Conservation (phyloP, 2,888 invertebrate species). For the Hololepta plana region DNA sequence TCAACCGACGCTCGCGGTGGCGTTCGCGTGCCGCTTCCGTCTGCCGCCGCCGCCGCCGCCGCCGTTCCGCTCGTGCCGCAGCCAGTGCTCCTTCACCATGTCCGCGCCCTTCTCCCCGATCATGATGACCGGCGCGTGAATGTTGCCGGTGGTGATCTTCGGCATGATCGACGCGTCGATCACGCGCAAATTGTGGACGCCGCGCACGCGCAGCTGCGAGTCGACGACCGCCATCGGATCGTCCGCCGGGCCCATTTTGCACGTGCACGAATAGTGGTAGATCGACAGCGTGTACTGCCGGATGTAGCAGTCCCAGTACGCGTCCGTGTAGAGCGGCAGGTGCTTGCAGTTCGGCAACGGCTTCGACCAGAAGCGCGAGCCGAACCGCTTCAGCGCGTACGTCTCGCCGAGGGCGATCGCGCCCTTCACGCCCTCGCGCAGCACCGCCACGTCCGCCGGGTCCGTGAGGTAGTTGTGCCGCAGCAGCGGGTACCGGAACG, state of each 20-base stretch:
- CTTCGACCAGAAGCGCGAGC: slow-evolving; percentile 55
- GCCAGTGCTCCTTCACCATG: slow-evolving; percentile 56
- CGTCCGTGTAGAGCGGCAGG: slow-evolving; percentile 56
- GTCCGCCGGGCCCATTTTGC: slow-evolving; percentile 63
- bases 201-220: slow-evolving; percentile 55
- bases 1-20: no score
- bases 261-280: slow-evolving; percentile 69
- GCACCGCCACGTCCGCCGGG: slow-evolving; percentile 63
- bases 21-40: no score
- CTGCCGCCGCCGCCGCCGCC: no score
- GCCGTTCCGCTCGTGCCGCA: no score
- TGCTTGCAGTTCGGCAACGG: slow-evolving; percentile 71
- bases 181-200: slow-evolving; percentile 58
- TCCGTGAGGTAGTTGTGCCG: slow-evolving; percentile 85
- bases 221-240: slow-evolving; percentile 74
- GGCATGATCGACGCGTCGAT: slow-evolving; percentile 82
- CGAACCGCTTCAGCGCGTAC: slow-evolving; percentile 57
- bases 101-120: slow-evolving; percentile 73
- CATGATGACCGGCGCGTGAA: slow-evolving; percentile 74
- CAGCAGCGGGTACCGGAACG: slow-evolving; percentile 64
- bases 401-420: slow-evolving; percentile 68
- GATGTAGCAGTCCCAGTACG: slow-evolving; percentile 73
- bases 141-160: slow-evolving; percentile 66
- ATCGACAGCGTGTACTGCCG: slow-evolving; percentile 77
- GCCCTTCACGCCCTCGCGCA: slow-evolving; percentile 75